phyloP scores from a whole-genome alignment of 2,797 vertebrate genomes.

The Acrossocheilus fasciatus region DNA sequence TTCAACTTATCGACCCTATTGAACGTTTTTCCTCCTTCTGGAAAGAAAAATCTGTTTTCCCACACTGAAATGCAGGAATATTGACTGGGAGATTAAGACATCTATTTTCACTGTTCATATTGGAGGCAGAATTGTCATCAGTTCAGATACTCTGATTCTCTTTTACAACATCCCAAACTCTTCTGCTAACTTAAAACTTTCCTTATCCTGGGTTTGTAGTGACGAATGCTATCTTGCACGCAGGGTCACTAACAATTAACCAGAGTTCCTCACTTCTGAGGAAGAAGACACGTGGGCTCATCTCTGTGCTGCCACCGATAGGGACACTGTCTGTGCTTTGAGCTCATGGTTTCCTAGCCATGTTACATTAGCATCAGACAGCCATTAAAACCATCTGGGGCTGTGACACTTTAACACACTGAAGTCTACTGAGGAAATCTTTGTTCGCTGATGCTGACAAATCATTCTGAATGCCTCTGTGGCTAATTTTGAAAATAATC shows the following conservation, averaged over 20 bases:
- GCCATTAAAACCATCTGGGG: constrained; percentile 76
- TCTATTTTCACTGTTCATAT: constrained; percentile 78
- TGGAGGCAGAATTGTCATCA: constrained; percentile 70
- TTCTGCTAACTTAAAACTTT: constrained; percentile 64
- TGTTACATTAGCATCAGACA: constrained; percentile 68
- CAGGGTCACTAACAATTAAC: constrained; percentile 65
- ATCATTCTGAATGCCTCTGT: constrained; percentile 57
- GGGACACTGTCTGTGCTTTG: constrained; percentile 56
- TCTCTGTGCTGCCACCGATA: constrained; percentile 66
- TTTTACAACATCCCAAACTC: constrained; percentile 68
- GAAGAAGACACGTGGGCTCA: constrained; percentile 67
- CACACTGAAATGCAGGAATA: constrained; percentile 67
- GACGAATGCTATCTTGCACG: constrained; percentile 72
- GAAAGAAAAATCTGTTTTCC: constrained; percentile 63
- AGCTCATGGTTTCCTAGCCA: constrained; percentile 62
- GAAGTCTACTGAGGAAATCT: constrained; percentile 65
- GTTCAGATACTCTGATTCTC: constrained; percentile 69
- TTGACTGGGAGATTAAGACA: constrained; percentile 76
- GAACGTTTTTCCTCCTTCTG: constrained; percentile 67
- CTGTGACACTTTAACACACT: constrained; percentile 62
- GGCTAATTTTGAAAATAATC: constrained; percentile 40
- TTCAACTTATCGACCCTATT: constrained; percentile 46
- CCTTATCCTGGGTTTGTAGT: constrained; percentile 65
- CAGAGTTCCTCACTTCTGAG: constrained; percentile 61
- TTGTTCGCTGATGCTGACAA: constrained; percentile 64